Evolutionary conservation across 2,797 vertebrate genomes (phyloP).

Genomic region (Nothura maculosa): DNA sequence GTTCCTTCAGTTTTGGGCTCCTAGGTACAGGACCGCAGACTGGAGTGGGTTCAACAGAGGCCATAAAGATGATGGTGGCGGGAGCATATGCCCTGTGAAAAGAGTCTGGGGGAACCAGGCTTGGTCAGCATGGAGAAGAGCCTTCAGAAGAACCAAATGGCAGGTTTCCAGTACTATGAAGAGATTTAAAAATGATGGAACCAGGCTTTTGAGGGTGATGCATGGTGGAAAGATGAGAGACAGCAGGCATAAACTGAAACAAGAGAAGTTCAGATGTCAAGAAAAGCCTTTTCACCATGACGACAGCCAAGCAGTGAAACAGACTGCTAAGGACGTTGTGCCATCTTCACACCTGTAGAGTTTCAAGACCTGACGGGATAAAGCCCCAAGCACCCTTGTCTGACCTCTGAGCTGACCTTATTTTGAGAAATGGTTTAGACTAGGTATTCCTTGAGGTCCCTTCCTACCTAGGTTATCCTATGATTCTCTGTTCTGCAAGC

Average conservation of each 20-base stretch:
- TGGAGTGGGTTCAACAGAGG: not conserved
- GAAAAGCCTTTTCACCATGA: not conserved
- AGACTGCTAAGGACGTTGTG: not conserved
- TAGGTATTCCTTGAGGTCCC: not conserved
- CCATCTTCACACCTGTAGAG: not conserved
- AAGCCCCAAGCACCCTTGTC: not conserved
- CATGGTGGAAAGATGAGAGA: not conserved
- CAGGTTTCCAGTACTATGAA: not conserved
- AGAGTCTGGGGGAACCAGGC: not conserved
- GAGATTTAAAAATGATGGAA: not conserved
- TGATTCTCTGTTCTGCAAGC: not conserved
- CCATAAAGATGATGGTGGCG: not conserved
- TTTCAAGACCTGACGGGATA: not conserved
- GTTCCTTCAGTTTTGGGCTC: not conserved
- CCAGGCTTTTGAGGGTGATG: not conserved
- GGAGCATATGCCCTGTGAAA: not conserved
- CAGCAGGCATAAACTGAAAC: fast-evolving
- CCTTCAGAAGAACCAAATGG: not conserved
- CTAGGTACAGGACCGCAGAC: not conserved
- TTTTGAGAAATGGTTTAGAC: not conserved
- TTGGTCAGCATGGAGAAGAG: not conserved
- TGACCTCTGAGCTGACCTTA: not conserved
- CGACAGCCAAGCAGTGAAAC: not conserved
- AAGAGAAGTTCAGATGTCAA: not conserved
- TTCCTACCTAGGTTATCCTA: not conserved